Conservation (phyloP, 1,140 invertebrate species). For the Panonychus citri region DNA sequence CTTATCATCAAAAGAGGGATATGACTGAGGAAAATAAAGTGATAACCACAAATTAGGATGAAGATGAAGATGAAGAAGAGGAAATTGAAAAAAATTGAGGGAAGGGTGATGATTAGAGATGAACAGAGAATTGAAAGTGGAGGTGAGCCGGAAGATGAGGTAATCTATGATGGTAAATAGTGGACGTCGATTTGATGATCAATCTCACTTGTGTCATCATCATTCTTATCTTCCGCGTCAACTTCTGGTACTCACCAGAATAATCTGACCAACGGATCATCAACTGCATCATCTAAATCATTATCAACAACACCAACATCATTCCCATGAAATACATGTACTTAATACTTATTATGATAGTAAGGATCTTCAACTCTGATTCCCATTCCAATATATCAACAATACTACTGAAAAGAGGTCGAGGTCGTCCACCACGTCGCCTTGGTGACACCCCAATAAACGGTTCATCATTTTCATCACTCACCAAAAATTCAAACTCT, state of each 20-base stretch:
- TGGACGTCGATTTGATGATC: too few species aligned
- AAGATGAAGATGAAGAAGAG: too few species aligned
- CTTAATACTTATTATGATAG: too few species aligned
- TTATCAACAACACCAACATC: not conserved
- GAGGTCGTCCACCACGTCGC: conserved; percentile 7
- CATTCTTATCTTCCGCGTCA: too few species aligned
- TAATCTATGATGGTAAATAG: not conserved
- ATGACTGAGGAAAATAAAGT: too few species aligned
- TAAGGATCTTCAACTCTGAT: not conserved
- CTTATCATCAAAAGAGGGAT: too few species aligned
- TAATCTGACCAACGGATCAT: not conserved
- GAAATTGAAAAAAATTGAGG: not conserved
- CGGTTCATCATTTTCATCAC: not conserved
- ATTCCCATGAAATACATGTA: not conserved
- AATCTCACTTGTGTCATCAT: too few species aligned
- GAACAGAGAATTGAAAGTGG: too few species aligned
- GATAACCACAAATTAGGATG: not conserved
- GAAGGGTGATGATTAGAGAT: too few species aligned
- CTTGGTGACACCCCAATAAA: not conserved
- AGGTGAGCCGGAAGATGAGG: not conserved
- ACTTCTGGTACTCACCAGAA: too few species aligned
- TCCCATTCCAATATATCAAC: not conserved
- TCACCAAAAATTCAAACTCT: not conserved
- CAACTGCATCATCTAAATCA: not conserved
- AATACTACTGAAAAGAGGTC: not conserved